Base-by-base conservation (phyloP, 2,113 vertebrate species). In the Baryphthengus martii region DNA sequence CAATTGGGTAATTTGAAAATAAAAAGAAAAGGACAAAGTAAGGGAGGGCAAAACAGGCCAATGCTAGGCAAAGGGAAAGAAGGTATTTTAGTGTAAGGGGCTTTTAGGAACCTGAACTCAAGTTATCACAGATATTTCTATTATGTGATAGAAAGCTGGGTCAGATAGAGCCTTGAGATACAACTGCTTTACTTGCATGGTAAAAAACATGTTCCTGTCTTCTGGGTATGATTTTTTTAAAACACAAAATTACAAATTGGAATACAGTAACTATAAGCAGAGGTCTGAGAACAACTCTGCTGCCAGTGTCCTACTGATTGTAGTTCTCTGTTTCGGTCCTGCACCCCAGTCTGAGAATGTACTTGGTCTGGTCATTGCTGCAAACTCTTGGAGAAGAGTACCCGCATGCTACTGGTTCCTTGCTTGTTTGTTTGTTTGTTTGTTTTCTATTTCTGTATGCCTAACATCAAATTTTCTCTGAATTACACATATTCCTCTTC, bases 281-380 rank as follows among this genome's bases (percentile, higher is more conserved):
- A 61, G 18, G 18, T 67, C 29, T 71, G n/a, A 75, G 26, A 82
- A 53, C 11, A 73, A 61, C 13, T 35, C 33, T 44, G 12, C 29
- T 71, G 25, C 9, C 47, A 35, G 24, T 39, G 14, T 75, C 33
- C 12, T n/a, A 5, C 26, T 84, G 66, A 17, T 17, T 58, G 17
- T 52, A 14, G 18, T 13, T 90, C 20, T 20, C 5, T 3, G 2
- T 66, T 90, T 76, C 28, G 19, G 24, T 55, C 28, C 18, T 29
- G 10, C 18, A 37, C 10, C 50, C 39, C n/a, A 44, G 10, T 14
- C 20, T 0, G 0, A 76, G 14, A 49, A 52, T 13, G 10, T 12
- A 62, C 23, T 92, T 29, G 5, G 16, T 67, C 26, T 0, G 0
- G 16, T 29, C 42, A 29, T 44, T 71, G 5, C 21, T 67, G 52